These are phyloP conservation scores for Ptycholaimellus sp. DNA, from an alignment of 2,888 invertebrate species.

Conservation along the genomic window DNA sequence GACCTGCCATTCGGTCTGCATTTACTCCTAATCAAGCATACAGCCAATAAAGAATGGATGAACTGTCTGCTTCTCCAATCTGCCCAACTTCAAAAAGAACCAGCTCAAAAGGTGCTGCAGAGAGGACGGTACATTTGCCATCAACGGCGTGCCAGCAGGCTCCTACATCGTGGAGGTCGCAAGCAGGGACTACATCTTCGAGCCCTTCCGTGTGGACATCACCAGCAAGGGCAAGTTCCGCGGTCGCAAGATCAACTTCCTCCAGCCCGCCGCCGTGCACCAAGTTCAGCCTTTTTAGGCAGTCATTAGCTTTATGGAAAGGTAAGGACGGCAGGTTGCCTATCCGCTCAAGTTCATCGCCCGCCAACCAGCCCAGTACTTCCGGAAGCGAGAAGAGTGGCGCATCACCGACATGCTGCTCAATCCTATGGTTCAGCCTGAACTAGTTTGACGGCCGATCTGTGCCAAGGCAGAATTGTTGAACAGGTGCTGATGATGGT, in stretches of 20 bases:
- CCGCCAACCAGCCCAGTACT: constrained; percentile 41
- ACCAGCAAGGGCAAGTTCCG: constrained; percentile 87
- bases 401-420: constrained; percentile 79
- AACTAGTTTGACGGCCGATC: too few species aligned
- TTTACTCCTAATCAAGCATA: too few species aligned
- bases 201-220: constrained; percentile 81
- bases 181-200: constrained; percentile 70
- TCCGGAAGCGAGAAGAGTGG: constrained; percentile 85
- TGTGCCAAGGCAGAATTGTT: too few species aligned
- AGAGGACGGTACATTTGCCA: constrained; percentile 66
- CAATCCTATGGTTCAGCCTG: constrained; percentile 71
- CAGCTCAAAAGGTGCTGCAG: constrained; percentile 32
- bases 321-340: constrained; percentile 41
- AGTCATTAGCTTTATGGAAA: not conserved
- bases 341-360: constrained; percentile 76
- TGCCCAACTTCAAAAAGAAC: too few species aligned
- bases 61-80: too few species aligned
- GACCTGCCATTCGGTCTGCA: too few species aligned
- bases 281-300: too few species aligned
- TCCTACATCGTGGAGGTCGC: constrained; percentile 78
- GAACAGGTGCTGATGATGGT: constrained; percentile 75
- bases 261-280: constrained; percentile 37
- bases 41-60: too few species aligned
- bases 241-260: constrained; percentile 71
- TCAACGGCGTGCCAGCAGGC: constrained; percentile 57